Evolutionary conservation across 2,888 invertebrate genomes (phyloP).

Genomic region (Coleophora flavipennella): DNA sequence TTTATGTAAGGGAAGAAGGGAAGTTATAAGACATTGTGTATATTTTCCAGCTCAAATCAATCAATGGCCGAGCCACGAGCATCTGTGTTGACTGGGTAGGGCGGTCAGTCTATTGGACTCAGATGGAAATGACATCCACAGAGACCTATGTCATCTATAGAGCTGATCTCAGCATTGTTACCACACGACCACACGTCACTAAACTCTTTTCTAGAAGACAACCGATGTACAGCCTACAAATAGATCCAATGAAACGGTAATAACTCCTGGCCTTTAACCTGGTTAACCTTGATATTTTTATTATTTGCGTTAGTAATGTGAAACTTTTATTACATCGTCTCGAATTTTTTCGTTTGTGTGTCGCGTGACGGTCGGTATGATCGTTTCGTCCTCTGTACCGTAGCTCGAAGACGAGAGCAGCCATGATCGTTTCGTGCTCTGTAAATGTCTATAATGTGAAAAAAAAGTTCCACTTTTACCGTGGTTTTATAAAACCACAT

Average conservation of each 20-base stretch:
- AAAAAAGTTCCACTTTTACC: no score
- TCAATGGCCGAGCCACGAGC: slow-evolving; percentile 68
- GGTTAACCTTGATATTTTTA: no score
- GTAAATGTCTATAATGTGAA: no score
- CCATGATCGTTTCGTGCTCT: no score
- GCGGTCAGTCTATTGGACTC: slow-evolving; percentile 87
- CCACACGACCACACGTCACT: slow-evolving; percentile 64
- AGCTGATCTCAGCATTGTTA: slow-evolving; percentile 76
- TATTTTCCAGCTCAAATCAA: slow-evolving; percentile 46
- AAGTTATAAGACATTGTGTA: background rate
- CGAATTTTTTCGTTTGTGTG: no score
- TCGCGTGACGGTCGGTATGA: no score
- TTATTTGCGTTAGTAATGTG: no score
- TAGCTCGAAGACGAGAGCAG: no score
- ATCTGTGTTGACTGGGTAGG: slow-evolving; percentile 92
- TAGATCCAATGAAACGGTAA: slow-evolving; percentile 83
- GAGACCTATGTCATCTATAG: slow-evolving; percentile 73
- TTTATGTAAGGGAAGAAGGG: background rate
- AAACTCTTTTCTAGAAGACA: slow-evolving; percentile 70
- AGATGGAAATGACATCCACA: slow-evolving; percentile 63
- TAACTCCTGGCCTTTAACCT: slow-evolving; percentile 3
- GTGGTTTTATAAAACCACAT: no score
- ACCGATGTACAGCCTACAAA: slow-evolving; percentile 78
- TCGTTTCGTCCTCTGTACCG: no score
- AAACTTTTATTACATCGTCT: no score